phyloP scores from a whole-genome alignment of 2,888 invertebrate genomes.

The Microctonus brassicae region DNA sequence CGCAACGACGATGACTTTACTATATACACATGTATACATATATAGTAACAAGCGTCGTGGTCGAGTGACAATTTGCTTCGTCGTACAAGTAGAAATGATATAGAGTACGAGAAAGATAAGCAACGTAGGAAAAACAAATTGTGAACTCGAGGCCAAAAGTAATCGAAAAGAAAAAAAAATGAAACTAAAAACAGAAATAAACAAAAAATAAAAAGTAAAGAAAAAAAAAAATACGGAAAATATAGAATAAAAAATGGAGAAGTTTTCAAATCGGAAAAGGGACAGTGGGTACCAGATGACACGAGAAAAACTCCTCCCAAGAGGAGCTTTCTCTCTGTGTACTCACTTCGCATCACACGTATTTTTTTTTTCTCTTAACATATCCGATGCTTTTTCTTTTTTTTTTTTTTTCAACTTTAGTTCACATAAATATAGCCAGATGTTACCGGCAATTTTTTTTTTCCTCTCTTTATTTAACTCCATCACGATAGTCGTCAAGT shows the following conservation, averaged over 20 bases:
- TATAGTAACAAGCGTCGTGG: not conserved
- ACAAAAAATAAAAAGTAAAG: not conserved
- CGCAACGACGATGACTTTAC: not conserved
- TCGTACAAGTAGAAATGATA: not conserved
- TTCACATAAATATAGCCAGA: slow-evolving; percentile 22
- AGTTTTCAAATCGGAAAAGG: not conserved
- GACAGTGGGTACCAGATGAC: slow-evolving; percentile 18
- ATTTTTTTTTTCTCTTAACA: slow-evolving; percentile 21
- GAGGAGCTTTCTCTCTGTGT: not conserved
- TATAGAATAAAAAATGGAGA: not conserved
- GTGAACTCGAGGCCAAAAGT: not conserved
- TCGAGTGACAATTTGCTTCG: slow-evolving; percentile 15
- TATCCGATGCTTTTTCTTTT: no score
- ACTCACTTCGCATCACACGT: no score
- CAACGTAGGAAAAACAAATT: not conserved
- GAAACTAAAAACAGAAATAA: not conserved
- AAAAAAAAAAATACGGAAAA: not conserved
- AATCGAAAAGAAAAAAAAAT: not conserved
- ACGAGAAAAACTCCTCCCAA: slow-evolving; percentile 1
- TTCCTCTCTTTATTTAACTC: no score
- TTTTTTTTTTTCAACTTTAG: slow-evolving; percentile 17
- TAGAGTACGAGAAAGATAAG: not conserved
- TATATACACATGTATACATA: not conserved
- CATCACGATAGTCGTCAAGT: not conserved
- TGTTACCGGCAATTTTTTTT: slow-evolving; percentile 6